Evolutionary conservation across 2,113 vertebrate species (phyloP).

Genomic region (Petromus typicus): DNA sequence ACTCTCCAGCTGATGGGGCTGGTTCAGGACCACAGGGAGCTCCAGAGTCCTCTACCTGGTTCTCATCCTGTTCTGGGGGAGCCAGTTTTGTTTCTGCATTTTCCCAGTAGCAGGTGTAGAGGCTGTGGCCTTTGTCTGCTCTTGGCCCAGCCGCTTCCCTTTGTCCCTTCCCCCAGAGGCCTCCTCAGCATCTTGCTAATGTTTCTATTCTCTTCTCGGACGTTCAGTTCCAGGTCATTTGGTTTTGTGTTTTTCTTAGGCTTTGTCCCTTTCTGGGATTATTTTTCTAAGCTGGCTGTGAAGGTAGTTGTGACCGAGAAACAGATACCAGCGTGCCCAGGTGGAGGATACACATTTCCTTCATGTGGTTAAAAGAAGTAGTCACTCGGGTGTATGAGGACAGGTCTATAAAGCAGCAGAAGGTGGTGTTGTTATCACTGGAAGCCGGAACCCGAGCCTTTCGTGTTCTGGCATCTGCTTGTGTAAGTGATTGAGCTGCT

Average conservation of each 20-base stretch:
- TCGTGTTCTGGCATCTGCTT: background rate
- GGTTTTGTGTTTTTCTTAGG: background rate
- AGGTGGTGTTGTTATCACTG: background rate
- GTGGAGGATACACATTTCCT: background rate
- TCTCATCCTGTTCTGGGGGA: background rate
- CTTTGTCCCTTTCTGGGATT: background rate
- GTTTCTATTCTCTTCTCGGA: background rate
- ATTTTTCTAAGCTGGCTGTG: background rate
- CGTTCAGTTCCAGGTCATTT: background rate
- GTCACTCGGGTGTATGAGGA: background rate
- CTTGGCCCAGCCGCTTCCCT: no score
- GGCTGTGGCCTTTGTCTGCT: background rate
- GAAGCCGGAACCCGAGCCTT: background rate
- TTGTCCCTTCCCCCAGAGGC: background rate
- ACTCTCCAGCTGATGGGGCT: background rate
- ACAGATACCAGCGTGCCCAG: background rate
- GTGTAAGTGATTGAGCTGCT: background rate
- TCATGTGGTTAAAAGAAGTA: background rate
- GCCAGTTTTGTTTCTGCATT: accelerated
- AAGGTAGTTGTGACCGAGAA: background rate
- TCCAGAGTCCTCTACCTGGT: accelerated
- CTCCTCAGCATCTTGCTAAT: background rate
- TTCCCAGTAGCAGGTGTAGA: background rate
- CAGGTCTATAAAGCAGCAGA: background rate
- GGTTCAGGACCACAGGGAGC: background rate